Conservation (phyloP, 2,888 invertebrate genomes). For the Phalera bucephala region DNA sequence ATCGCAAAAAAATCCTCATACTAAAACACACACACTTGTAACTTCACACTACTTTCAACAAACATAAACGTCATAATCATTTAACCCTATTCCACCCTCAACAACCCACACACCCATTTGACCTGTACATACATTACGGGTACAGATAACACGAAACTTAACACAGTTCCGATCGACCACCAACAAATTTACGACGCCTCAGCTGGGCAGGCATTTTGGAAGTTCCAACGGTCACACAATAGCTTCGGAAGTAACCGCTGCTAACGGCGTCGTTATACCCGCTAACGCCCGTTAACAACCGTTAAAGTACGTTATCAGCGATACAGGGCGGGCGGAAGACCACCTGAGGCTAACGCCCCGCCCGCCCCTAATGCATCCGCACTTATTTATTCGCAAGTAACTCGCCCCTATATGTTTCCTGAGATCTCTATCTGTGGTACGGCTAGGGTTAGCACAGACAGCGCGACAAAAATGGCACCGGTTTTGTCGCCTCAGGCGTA, state of each 20-base stretch:
- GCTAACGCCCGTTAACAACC: slow-evolving; percentile 59
- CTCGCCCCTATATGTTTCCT: slow-evolving; percentile 68
- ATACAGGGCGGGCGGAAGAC: slow-evolving; percentile 73
- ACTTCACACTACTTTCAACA: too few species aligned
- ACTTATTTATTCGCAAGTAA: slow-evolving; percentile 72
- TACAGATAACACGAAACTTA: slow-evolving; percentile 21
- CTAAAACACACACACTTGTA: too few species aligned
- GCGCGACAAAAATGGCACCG: too few species aligned
- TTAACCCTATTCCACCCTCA: background rate
- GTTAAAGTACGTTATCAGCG: slow-evolving; percentile 73
- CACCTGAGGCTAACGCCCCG: slow-evolving; percentile 69
- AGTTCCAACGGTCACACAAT: slow-evolving; percentile 54
- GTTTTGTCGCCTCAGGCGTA: too few species aligned
- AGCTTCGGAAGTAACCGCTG: slow-evolving; percentile 70
- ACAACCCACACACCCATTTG: background rate
- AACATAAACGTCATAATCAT: too few species aligned
- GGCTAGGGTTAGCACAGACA: slow-evolving; percentile 7
- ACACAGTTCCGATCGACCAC: slow-evolving; percentile 34
- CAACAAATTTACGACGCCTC: slow-evolving; percentile 47
- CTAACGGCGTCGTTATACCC: slow-evolving; percentile 76
- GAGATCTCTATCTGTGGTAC: slow-evolving; percentile 53
- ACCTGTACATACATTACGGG: background rate
- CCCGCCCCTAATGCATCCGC: slow-evolving; percentile 79
- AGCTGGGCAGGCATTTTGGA: slow-evolving; percentile 19
- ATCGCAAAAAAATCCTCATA: too few species aligned